Percentiles rank a stretch among this genome's conserved stretches.
These are phyloP conservation scores for Graptemys geographica DNA, from an alignment of 2,797 vertebrate genomes.

Conservation along the genomic window DNA sequence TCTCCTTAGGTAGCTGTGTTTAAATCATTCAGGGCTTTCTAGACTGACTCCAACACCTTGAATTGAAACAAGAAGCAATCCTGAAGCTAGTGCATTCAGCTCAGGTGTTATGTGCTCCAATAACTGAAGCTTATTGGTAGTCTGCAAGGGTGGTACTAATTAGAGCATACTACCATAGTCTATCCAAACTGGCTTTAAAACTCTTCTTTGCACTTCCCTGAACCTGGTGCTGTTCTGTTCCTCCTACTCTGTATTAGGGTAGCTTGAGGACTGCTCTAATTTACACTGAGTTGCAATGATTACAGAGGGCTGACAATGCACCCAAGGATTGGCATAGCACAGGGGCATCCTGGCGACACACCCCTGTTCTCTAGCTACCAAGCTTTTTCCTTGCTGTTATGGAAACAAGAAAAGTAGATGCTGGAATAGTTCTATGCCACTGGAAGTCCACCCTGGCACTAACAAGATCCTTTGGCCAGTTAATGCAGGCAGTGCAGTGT, in stretches of 20 bases:
- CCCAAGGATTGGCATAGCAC: neutral
- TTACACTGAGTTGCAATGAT: constrained; percentile 42
- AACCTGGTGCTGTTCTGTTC: neutral
- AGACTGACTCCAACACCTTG: neutral
- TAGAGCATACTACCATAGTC: no score
- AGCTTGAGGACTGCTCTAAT: constrained; percentile 36
- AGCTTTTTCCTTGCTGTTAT: neutral
- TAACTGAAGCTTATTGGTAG: no score
- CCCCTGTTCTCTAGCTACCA: neutral
- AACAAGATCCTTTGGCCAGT: neutral
- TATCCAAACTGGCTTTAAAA: constrained; percentile 14
- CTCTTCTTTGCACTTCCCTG: constrained; percentile 12
- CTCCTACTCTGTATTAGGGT: constrained; percentile 6
- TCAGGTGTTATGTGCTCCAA: no score
- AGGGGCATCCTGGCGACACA: neutral
- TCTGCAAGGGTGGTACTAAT: no score
- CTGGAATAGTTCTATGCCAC: neutral
- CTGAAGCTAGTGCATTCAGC: no score
- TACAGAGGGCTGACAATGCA: constrained; percentile 26
- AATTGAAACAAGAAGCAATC: no score
- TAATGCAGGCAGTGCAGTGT: neutral
- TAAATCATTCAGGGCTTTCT: neutral
- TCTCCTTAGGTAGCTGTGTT: neutral
- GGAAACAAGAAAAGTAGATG: rapidly evolving
- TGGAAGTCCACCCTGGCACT: neutral